Base-by-base conservation (phyloP, 2,888 invertebrate genomes). In the Xylota sylvarum region DNA sequence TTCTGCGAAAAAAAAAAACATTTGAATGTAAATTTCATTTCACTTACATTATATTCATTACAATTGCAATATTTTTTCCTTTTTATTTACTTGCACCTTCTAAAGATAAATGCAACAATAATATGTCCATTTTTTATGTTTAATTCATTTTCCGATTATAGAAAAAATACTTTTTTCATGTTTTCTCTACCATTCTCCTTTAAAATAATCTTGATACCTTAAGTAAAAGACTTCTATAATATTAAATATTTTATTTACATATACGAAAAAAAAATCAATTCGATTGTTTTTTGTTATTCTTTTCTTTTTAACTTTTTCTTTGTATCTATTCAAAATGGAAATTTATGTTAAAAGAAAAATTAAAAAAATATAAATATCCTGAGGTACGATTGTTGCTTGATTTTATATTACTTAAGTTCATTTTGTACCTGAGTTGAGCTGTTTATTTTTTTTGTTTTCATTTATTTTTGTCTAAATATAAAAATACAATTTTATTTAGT, bases 361-460 rank as follows among this genome's bases (percentile, higher is more conserved):
- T 32, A 58, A 60, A 72, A 56, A 40, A 50, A 55, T 81, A 83
- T 78, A 67, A 60, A 83, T 67, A 73, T 86, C 62, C 64, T 86
- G 86, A 86, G 86, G 82, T 86, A 86, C 82, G 52, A 73, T 86
- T 82, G 86, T 86, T 86, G 60, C 65, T 81, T 82, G 50, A 74
- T 78, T 78, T 69, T 19, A 48, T 69, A 58, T 70, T 60, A 52
- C 1, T 74, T 74, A 64, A 70, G 70, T 80, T 65, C 35, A 50
- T 67, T 85, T 86, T 86, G 86, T 86, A 86, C 86, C 86, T 86
- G 86, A 86, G 86, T 82, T 85, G 60, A 78, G 73, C 65, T 82
- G 69, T 48, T 85, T 73, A 62, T 30, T 72, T 69, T 67, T 55
- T 48, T 65, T 50, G 9, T 78, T 73, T 9, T 23, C 23, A 23